These are phyloP conservation scores for Xenentodon cancila DNA, from an alignment of 2,797 vertebrate species.

Conservation along the genomic window DNA sequence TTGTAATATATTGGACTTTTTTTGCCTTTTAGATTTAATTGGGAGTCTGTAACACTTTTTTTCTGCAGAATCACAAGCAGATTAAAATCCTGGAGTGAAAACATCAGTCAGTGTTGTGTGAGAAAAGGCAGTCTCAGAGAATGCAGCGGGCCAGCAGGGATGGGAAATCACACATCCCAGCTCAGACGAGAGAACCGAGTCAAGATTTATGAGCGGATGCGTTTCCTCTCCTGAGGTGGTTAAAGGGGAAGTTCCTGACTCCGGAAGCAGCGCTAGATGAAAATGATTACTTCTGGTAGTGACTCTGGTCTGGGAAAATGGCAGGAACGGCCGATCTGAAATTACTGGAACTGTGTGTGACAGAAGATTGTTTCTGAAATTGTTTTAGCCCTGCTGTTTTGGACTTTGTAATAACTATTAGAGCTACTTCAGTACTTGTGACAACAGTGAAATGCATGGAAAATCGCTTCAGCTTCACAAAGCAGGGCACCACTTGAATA, in stretches of 20 bases:
- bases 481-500: conserved; percentile 29
- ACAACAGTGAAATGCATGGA: conserved; percentile 20
- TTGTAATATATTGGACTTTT: too few relatives aligned
- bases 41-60: not conserved
- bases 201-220: conserved; percentile 53
- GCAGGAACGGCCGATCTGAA: conserved; percentile 26
- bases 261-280: conserved; percentile 45
- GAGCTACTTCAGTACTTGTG: conserved; percentile 14
- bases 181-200: conserved; percentile 32
- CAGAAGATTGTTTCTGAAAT: conserved; percentile 17
- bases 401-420: conserved; percentile 24
- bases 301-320: conserved; percentile 27
- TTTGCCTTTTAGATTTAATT: conserved; percentile 1
- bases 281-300: conserved; percentile 45
- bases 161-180: conserved; percentile 24
- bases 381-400: conserved; percentile 10
- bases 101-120: conserved; percentile 5
- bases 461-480: conserved; percentile 16
- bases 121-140: conserved; percentile 17
- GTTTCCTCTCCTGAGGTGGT: conserved; percentile 43
- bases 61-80: conserved; percentile 8
- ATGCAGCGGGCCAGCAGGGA: conserved; percentile 3
- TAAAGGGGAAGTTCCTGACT: conserved; percentile 53
- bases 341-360: conserved; percentile 21
- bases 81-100: conserved; percentile 9